Base-by-base conservation (phyloP, 2,888 invertebrate genomes). In the Oxycera nigricornis region DNA sequence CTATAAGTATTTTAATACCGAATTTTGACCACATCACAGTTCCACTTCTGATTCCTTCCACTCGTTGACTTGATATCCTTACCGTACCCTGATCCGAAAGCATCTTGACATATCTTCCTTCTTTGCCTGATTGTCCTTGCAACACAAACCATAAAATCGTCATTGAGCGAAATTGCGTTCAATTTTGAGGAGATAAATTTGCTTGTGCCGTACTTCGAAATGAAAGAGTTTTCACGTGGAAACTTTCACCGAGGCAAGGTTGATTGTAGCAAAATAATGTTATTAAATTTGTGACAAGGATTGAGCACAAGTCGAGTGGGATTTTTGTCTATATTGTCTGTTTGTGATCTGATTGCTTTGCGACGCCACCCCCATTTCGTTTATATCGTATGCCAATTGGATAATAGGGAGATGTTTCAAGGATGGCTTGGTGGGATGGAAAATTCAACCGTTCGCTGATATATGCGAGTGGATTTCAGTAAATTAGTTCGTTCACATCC, bases 221-320 rank as follows among this genome's bases (percentile, higher is more conserved):
- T 11, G 35, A 35, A 35, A 11, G 35, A 35, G 35, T 35, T 35
- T 11, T 11, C 35, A 35, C 35, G 11, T 35, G 6, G 6, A 7
- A 7, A 7, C 35, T 35, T 35, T 11, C 46, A 2, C 17, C 14
- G 14, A n/a, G n/a, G 14, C 46, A 46, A 46, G 6, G 46, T 46
- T 46, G 46, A 46, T 46, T 46, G 46, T 3, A 7, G 6, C 6
- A 46, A 46, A 46, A 46, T 46, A 46, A 46, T 46, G 46, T 46
- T 46, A 46, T 46, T 46, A 46, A 46, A 46, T 46, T 46, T 46
- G 46, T 46, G 46, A 46, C 46, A 17, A 46, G 46, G 46, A 46
- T 46, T 46, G 46, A 46, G 14, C 46, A 46, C 46, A 46, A 14
- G 17, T 46, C n/a, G 14, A 46, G 11, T 46, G 46, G 46, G 46